phyloP scores from a whole-genome alignment of 92 coral and sea anemone species.

The Palythoa grandis region DNA sequence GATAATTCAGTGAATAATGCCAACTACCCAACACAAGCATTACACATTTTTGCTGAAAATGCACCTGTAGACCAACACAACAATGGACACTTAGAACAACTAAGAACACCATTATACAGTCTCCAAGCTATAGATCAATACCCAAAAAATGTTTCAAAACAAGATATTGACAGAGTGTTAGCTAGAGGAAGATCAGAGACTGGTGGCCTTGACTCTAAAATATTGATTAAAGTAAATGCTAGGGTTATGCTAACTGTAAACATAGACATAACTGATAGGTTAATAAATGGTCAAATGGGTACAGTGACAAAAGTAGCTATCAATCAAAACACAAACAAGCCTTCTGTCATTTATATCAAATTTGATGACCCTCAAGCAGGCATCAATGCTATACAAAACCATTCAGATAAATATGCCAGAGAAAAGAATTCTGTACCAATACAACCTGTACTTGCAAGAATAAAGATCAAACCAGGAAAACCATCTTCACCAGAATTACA shows the following conservation, averaged over 20 bases:
- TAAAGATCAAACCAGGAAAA: slow-evolving; percentile 57
- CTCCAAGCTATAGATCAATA: slow-evolving; percentile 65
- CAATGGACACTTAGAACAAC: slow-evolving; percentile 27
- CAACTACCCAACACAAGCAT: slow-evolving; percentile 57
- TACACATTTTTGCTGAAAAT: slow-evolving; percentile 67
- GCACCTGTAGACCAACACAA: slow-evolving; percentile 57
- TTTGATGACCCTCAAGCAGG: slow-evolving; percentile 76
- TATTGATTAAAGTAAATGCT: slow-evolving; percentile 65
- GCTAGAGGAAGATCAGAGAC: slow-evolving; percentile 60
- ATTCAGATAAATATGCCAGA: slow-evolving; percentile 51
- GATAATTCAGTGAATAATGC: slow-evolving; percentile 15
- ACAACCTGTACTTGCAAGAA: slow-evolving; percentile 56
- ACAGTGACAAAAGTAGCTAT: slow-evolving; percentile 34
- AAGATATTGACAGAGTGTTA: slow-evolving; percentile 24
- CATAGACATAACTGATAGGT: slow-evolving; percentile 46
- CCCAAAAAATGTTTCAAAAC: slow-evolving; percentile 46
- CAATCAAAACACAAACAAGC: slow-evolving; percentile 46
- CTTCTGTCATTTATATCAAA: slow-evolving; percentile 59
- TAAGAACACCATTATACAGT: slow-evolving; percentile 42
- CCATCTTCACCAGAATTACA: slow-evolving; percentile 59
- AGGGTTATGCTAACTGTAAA: slow-evolving; percentile 32
- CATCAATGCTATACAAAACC: slow-evolving; percentile 30
- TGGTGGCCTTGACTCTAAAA: slow-evolving; percentile 67
- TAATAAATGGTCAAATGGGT: slow-evolving; percentile 62
- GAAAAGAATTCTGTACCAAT: slow-evolving; percentile 67